Base-by-base conservation (phyloP, 2,113 vertebrate genomes). In the Rhinichthys klamathensis region DNA sequence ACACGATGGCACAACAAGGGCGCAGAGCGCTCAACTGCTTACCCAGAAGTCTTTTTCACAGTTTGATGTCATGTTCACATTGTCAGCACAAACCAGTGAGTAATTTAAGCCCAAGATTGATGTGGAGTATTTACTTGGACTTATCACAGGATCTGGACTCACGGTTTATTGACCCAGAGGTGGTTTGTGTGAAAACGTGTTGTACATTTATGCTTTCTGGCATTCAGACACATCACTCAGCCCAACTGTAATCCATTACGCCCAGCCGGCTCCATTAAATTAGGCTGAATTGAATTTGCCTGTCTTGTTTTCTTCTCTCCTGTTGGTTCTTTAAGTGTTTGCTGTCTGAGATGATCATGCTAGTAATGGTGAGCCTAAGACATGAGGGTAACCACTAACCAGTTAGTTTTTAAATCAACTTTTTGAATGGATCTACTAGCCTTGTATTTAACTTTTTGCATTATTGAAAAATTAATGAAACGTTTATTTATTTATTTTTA, bases 201-300 rank as follows among this genome's bases (percentile, higher is more conserved):
- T 79, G 65, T 67, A 38, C 46, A 21, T 70, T 41, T 79, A 69
- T 27, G 21, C 77, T 80, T 61, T 74, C 84, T 82, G 69, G 49
- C 79, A n/a, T 76, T 74, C 61, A 63, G 72, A 67, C 27, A 41
- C 61, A 21, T 70, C 46, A 74, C 35, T 79, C 65, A 73, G 15
- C 81, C 46, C 75, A 65, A 32, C 77, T 81, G 73, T 86, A 84
- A 86, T 84, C 82, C 77, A 70, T 25, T 23, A 56, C 38, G 27
- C 84, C 49, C 80, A 35, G 21, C 25, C 25, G n/a, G 51, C 51
- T 80, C 25, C 49, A 83, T 83, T 80, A 77, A 44, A 85, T 67
- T 46, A 27, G 41, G 16, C 81, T 80, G 76, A 74, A 83, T 83
- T 67, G 81, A 85, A 86, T 88, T 86, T 78, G 77, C 60, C 41